Evolutionary conservation across 2,113 vertebrate species (phyloP), one percentile per base, ranked within the genome.

Genomic region (Carollia perspicillata): DNA sequence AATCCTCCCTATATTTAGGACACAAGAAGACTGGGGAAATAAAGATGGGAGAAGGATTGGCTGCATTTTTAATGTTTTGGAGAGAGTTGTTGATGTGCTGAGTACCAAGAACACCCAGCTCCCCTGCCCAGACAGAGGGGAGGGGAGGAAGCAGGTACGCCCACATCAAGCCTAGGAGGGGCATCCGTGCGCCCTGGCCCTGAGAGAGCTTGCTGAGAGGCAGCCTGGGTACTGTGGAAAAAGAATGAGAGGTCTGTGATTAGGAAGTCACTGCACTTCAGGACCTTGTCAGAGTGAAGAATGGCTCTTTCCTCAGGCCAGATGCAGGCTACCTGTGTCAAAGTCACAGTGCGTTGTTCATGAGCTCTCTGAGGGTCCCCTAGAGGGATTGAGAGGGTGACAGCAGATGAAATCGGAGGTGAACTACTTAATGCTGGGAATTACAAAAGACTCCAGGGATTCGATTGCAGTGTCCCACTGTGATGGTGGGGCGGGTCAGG

Each of bases 71-170:
- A 22, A 69, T 33, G 4, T 47, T 85, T 89, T 40, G 28, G 35
- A 35, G 16, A 69, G 7, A 83, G 5, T 63, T 20, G 33, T 22
- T 75, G 9, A 44, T 80, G 28, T 51, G 13, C 20, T 58, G n/a
- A 68, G 11, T 75, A 49, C 23, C 12, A 5, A 58, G 23, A n/a
- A 37, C 28, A 28, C 22, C 6, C 6, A 17, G 4, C 22, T 60
- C 22, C 42, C 26, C 44, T 13, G 1, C 1, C 33, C 68, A 90
- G 47, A 63, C 5, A 14, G 11, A 23, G 35, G 26, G 74, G 6
- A 58, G 23, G 16, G 5, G 47, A 22, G 91, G 30, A 74, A 18
- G 11, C 5, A 0, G 11, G 14, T 1, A 6, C 0, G 0, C 17
- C 20, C 35, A n/a, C 11, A 58, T 12, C 35, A 69, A 49, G 20